These are phyloP conservation scores for Sinosuthora webbiana DNA, from an alignment of 2,113 vertebrate genomes.

Conservation along the genomic window DNA sequence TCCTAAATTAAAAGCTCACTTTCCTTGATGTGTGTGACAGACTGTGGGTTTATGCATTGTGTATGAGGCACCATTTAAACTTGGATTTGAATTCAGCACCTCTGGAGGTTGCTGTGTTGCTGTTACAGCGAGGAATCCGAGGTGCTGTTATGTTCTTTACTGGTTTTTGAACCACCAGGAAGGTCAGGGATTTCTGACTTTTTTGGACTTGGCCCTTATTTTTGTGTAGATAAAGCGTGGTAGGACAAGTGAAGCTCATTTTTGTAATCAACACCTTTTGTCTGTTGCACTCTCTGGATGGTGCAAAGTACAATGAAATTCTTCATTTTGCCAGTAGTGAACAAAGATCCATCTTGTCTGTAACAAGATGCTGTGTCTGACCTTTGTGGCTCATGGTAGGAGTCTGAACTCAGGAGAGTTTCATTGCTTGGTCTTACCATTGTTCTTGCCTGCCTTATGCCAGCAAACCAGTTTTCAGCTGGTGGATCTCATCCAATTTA, in stretches of 20 bases:
- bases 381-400: background rate
- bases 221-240: background rate
- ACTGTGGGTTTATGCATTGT: background rate
- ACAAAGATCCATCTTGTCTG: background rate
- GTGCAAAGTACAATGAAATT: background rate
- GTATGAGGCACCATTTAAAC: background rate
- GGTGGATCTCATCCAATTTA: constrained; percentile 9
- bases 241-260: background rate
- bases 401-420: background rate
- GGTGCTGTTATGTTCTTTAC: background rate
- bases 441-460: background rate
- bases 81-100: background rate
- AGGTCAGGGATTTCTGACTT: background rate
- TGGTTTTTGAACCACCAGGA: background rate
- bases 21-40: background rate
- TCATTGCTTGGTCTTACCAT: background rate
- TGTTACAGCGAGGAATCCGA: background rate
- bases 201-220: background rate
- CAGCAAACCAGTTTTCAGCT: constrained; percentile 7
- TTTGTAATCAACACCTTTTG: background rate
- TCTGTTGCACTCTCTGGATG: background rate
- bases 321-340: background rate
- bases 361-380: background rate
- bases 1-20: background rate
- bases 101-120: background rate